Base-by-base conservation (phyloP, 2,888 invertebrate genomes). In the Drosophila merina region DNA sequence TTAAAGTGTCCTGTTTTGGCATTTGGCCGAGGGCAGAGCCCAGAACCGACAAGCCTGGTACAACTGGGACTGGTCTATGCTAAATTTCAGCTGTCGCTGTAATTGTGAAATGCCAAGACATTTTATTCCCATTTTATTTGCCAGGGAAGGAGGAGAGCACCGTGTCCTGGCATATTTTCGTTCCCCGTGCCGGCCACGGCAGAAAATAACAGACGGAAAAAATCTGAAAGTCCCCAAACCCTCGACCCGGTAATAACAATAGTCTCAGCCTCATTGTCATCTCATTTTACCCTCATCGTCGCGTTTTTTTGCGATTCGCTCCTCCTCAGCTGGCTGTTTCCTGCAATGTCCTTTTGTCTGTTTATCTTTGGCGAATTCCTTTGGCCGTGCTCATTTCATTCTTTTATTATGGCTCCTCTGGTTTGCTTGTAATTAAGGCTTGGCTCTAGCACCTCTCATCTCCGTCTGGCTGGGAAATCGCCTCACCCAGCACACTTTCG, bases 331-430 rank as follows among this genome's bases (percentile, higher is more conserved):
- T 40, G n/a, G 31, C 25, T 30, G 38, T 28, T 52, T 71, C 45
- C 51, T 33, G 57, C 57, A 40, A 30, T 58, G 66, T 56, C 69
- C 79, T 50, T 76, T 88, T 88, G 88, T 88, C 75, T 79, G 88
- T 88, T 86, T 86, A 88, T 87, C 87, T 88, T 79, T 74, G 72
- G 59, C 31, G 48, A 76, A 77, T 75, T 79, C 62, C 86, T 68
- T 73, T 68, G 58, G 62, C 74, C 75, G 71, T 54, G 60, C 76
- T 77, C 69, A 59, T 74, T 86, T 87, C 76, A 77, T 82, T 75
- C 76, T 60, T 58, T 73, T 71, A 66, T 71, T 59, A 49, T 63
- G 67, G 57, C 72, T 64, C 66, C 36, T 54, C 66, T 54, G 66
- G 66, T 40, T 67, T 67, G 70, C 63, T 60, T 86, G 74, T 87